Conservation (phyloP, 2,797 vertebrate species). For the Sebastes alutus region DNA sequence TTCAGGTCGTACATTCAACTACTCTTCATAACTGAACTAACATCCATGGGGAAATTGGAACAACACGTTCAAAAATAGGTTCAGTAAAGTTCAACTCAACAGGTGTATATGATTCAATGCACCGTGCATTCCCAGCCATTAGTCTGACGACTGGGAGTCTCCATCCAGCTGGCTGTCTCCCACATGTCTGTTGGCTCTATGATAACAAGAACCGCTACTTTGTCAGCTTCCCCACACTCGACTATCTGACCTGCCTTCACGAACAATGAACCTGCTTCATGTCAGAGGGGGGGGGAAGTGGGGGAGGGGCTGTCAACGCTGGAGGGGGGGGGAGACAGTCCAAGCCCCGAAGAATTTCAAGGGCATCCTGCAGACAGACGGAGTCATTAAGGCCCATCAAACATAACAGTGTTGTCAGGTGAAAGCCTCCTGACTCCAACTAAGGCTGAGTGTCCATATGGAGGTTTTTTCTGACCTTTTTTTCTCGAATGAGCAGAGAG, state of each 20-base stretch:
- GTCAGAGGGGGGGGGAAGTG: slow-evolving; percentile 5
- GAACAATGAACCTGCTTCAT: slow-evolving; percentile 74
- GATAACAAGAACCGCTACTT: slow-evolving; percentile 66
- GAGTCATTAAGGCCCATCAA: slow-evolving; percentile 44
- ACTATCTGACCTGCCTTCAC: slow-evolving; percentile 23
- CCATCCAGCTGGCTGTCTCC: slow-evolving; percentile 59
- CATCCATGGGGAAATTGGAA: background rate
- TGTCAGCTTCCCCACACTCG: slow-evolving; percentile 53
- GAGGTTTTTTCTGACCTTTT: background rate
- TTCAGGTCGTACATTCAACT: background rate
- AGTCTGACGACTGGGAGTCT: slow-evolving; percentile 36
- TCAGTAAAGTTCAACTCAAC: background rate
- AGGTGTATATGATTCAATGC: background rate
- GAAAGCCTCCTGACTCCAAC: background rate
- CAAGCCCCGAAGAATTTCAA: slow-evolving; percentile 55
- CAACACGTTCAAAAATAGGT: background rate
- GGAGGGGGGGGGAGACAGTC: slow-evolving; percentile 36
- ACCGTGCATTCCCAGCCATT: background rate
- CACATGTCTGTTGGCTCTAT: slow-evolving; percentile 55
- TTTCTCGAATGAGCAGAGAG: background rate
- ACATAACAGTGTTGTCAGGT: background rate
- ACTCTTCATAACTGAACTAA: background rate
- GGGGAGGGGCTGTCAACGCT: slow-evolving; percentile 35
- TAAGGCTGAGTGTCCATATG: background rate
- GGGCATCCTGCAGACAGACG: slow-evolving; percentile 47